Conservation (phyloP, 2,113 vertebrate species). For the Vimba vimba region DNA sequence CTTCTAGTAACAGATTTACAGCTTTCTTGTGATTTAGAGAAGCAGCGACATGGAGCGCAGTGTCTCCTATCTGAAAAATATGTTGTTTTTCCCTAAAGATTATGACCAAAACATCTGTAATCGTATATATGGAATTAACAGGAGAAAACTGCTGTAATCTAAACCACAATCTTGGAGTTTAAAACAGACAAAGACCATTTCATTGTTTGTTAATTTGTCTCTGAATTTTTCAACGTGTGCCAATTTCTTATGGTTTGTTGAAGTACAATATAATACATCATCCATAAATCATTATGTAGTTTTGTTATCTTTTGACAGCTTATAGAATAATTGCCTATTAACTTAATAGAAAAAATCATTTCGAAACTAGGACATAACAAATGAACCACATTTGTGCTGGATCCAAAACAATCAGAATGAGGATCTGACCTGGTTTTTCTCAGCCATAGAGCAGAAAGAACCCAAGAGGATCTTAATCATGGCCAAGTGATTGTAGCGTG, state of each 20-base stretch:
- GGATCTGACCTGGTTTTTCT: slow-evolving; percentile 90
- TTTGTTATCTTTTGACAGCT: not conserved
- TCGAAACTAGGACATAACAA: not conserved
- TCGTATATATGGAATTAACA: not conserved
- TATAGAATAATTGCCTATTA: not conserved
- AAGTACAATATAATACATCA: not conserved
- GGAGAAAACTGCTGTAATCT: not conserved
- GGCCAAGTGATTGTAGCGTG: slow-evolving; percentile 88
- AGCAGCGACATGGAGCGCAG: slow-evolving; percentile 88
- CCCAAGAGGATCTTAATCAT: slow-evolving; percentile 87
- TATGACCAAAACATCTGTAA: not conserved
- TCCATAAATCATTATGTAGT: not conserved
- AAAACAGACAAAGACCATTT: not conserved
- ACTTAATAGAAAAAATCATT: not conserved
- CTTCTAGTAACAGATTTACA: slow-evolving; percentile 84
- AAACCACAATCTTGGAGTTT: not conserved
- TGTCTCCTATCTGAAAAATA: slow-evolving; percentile 81
- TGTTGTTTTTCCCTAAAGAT: not conserved
- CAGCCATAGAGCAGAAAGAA: slow-evolving; percentile 84
- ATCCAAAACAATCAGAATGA: not conserved
- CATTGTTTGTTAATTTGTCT: not conserved
- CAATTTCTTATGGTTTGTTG: not conserved
- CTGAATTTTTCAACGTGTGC: not conserved
- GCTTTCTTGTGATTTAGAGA: slow-evolving; percentile 89
- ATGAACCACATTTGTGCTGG: not conserved